These are phyloP conservation scores for Busseola fusca DNA, from an alignment of 2,888 invertebrate genomes.

Conservation along the genomic window DNA sequence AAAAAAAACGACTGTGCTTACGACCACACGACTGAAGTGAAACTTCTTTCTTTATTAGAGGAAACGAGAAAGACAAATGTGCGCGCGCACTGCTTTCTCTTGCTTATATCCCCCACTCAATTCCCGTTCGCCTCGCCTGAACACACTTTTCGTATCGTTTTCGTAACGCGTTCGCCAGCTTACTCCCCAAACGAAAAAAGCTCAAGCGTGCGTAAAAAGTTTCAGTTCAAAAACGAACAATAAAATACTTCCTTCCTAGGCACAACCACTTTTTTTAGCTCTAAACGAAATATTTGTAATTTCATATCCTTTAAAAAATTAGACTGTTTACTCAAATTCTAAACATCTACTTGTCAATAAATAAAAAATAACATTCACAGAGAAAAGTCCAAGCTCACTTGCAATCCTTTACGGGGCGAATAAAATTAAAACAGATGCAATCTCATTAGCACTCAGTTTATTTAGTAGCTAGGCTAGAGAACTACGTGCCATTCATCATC, in stretches of 20 bases:
- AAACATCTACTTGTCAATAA: slow-evolving; percentile 6
- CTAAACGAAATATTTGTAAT: not conserved
- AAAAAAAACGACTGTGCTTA: no score
- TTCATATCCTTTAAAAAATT: not conserved
- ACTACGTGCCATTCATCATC: slow-evolving; percentile 36
- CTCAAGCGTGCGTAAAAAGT: no score
- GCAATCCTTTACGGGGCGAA: slow-evolving; percentile 41
- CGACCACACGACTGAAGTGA: no score
- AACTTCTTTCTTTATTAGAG: no score
- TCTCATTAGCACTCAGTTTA: slow-evolving; percentile 72
- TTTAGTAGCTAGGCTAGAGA: slow-evolving; percentile 64
- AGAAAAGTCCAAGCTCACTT: slow-evolving; percentile 24
- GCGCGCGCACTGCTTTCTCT: no score
- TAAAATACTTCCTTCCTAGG: not conserved
- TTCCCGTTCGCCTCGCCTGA: no score
- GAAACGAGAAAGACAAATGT: no score
- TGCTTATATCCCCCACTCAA: no score
- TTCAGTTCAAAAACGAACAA: no score
- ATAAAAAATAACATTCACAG: slow-evolving; percentile 20
- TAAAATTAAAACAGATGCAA: slow-evolving; percentile 72
- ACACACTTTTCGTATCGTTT: no score
- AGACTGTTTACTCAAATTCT: not conserved
- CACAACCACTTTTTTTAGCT: not conserved
- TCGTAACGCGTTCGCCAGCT: no score
- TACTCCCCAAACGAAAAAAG: no score